Base-by-base conservation (phyloP, 2,113 vertebrate species). In the Zosterops hypoxanthus region DNA sequence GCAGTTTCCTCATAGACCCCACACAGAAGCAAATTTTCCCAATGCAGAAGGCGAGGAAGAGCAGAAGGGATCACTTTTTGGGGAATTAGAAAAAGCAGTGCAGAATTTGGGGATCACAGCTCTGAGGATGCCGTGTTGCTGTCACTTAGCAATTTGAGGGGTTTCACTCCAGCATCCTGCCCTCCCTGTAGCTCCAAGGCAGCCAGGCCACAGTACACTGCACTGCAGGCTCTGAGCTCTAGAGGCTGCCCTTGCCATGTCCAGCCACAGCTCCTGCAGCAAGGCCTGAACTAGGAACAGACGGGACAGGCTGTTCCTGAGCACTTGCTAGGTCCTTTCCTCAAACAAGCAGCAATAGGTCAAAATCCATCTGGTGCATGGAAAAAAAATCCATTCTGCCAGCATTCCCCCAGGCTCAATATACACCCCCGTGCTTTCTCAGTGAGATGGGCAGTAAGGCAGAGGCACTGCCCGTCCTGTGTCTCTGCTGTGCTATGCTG, bases 201-300 rank as follows among this genome's bases (percentile, higher is more conserved):
- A 1, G 4, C 5, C n/a, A 26, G 39, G 34, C 17, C 86, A 19
- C 75, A 50, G 39, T 14, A 31, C 57, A 8, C n/a, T 96, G 95
- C 94, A 93, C 64, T 92, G 88, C 92, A 66, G 63, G 39, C 34
- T 80, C 93, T 71, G 95, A 52, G 88, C 96, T 94, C 68, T 84
- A 96, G 95, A 93, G 96, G 94, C 64, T 95, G 90, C 94, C 92
- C 93, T 96, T 96, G 88, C 50, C 8, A 4, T 78, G 82, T 59
- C 82, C 81, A 89, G 73, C 71, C 55, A 20, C 81, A 78, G 72
- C 49, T 82, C 57, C 36, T 4, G 21, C 61, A 50, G 63, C 31
- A 41, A 52, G 53, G 49, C 28, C 76, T 22, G 86, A 31, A 0
- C 26, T 22, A 12, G 23, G 60, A 29, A 17, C 28, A 50, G 39